A percentile compares a stretch with the other conserved stretches of the same genome.
Evolutionary conservation across 2,113 vertebrate species (phyloP).

Genomic region (Bambusicola thoracicus): DNA sequence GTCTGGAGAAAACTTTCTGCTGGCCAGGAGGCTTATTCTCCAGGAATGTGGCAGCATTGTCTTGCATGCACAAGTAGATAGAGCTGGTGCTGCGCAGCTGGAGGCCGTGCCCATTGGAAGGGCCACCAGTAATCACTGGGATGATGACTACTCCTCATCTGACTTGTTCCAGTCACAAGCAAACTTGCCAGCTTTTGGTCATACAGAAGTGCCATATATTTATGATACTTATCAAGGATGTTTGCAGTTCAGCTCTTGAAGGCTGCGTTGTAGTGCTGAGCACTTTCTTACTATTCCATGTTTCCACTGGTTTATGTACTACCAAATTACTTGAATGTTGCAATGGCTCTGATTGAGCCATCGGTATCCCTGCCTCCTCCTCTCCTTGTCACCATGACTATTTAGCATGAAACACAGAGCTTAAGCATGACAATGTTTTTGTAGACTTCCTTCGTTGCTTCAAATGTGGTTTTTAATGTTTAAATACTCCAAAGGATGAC

Average conservation of each 20-base stretch:
- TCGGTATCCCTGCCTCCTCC: conserved; percentile 18
- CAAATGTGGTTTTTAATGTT: conserved; percentile 54
- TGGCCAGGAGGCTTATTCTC: conserved; percentile 23
- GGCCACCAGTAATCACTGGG: not conserved
- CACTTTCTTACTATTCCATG: conserved; percentile 70
- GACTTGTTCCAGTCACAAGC: conserved; percentile 20
- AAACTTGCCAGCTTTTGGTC: conserved; percentile 56
- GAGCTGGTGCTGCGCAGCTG: conserved; percentile 14
- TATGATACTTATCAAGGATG: conserved; percentile 72
- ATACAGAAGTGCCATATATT: conserved; percentile 75
- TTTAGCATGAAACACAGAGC: conserved; percentile 58
- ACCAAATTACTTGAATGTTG: conserved; percentile 69
- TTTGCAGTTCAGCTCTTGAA: conserved; percentile 57
- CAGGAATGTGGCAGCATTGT: conserved; percentile 40
- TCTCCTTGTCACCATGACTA: conserved; percentile 38
- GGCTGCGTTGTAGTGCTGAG: conserved; percentile 53
- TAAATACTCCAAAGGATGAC: conserved; percentile 41
- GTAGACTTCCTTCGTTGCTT: conserved; percentile 52
- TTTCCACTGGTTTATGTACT: conserved; percentile 59
- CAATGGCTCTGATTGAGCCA: conserved; percentile 61
- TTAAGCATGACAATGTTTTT: conserved; percentile 55
- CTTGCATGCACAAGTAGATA: conserved; percentile 59
- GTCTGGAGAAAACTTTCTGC: conserved; percentile 41
- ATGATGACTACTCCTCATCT: conserved; percentile 19
- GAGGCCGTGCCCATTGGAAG: conserved; percentile 32